Evolutionary conservation across 2,797 vertebrate species (phyloP).

Genomic region (Enteromius mattozi): DNA sequence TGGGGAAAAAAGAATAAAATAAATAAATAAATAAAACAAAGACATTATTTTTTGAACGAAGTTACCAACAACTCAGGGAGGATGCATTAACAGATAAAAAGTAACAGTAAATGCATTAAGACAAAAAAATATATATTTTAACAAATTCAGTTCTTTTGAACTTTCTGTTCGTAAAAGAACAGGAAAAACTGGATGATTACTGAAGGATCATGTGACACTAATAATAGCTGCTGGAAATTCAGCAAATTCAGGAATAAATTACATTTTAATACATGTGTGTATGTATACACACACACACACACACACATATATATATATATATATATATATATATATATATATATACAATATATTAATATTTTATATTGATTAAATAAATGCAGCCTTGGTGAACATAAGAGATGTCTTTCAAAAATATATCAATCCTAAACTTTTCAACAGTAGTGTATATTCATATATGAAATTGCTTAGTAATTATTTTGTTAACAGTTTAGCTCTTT

Average conservation of each 20-base stretch:
- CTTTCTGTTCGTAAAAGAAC: background rate
- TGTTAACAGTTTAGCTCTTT: constrained; percentile 21
- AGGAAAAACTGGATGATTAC: background rate
- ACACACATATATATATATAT: too few species aligned
- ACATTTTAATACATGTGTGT: background rate
- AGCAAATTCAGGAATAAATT: background rate
- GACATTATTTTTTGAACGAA: background rate
- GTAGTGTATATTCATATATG: background rate
- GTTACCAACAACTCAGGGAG: background rate
- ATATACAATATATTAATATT: too few species aligned
- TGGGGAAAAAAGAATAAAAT: background rate
- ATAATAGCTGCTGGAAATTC: background rate
- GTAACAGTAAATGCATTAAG: background rate
- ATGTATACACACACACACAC: too few species aligned
- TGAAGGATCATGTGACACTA: background rate
- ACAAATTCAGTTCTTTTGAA: background rate
- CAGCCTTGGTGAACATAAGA: background rate
- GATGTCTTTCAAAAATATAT: background rate
- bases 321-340: too few species aligned
- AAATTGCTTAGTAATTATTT: constrained; percentile 18
- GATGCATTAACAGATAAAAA: background rate
- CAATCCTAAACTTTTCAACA: background rate
- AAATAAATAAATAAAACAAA: background rate
- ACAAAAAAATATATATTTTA: background rate
- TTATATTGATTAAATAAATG: background rate